Evolutionary conservation across 2,113 vertebrate species (phyloP).

Genomic region (Chamaetylas fuelleborni): DNA sequence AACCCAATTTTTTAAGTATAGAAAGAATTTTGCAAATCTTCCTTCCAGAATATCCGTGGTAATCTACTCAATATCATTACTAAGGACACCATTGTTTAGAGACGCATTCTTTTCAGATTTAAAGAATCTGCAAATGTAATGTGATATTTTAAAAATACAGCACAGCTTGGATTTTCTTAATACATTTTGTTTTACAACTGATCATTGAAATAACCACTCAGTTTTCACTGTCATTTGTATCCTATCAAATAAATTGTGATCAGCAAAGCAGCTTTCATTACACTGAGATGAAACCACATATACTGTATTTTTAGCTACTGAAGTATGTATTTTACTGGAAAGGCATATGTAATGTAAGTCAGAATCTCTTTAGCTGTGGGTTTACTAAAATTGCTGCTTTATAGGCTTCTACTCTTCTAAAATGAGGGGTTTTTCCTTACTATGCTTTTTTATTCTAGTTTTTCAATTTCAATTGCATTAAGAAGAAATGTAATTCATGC

Average conservation of each 20-base stretch:
- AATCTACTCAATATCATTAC: background rate
- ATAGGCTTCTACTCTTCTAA: background rate
- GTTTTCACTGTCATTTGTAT: background rate
- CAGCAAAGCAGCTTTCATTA: background rate
- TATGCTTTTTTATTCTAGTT: background rate
- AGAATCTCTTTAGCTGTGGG: background rate
- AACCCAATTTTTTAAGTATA: background rate
- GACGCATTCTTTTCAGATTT: background rate
- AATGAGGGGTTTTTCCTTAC: fast-evolving
- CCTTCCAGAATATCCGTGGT: background rate
- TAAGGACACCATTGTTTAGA: background rate
- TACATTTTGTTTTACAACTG: background rate
- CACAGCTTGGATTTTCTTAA: background rate
- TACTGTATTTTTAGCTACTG: background rate
- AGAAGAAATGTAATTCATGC: background rate
- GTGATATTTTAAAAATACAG: background rate
- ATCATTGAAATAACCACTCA: background rate
- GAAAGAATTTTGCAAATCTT: background rate
- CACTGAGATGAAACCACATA: background rate
- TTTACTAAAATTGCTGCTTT: background rate
- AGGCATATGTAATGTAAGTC: background rate
- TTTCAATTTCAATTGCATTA: background rate
- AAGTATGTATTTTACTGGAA: background rate
- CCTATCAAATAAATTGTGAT: background rate
- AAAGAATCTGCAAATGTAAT: background rate